A percentile compares a stretch with the other conserved stretches of the same genome.
These are phyloP conservation scores for Drosophila saltans DNA, from an alignment of 1,140 invertebrate genomes.

Conservation along the genomic window DNA sequence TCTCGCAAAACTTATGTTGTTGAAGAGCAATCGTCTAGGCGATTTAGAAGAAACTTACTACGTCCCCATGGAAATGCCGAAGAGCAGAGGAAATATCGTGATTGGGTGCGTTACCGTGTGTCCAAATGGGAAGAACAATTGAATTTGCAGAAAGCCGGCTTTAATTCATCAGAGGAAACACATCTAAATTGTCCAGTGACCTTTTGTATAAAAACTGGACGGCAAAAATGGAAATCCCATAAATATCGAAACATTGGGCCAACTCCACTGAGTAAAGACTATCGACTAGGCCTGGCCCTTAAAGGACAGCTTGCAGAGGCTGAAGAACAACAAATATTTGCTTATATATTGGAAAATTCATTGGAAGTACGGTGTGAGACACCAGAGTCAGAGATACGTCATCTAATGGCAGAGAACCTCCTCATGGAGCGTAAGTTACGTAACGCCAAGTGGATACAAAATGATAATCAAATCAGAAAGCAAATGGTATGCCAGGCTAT, in stretches of 20 bases:
- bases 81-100: background rate
- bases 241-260: background rate
- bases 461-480: background rate
- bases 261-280: background rate
- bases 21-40: background rate
- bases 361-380: background rate
- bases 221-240: background rate
- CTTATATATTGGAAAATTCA: background rate
- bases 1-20: background rate
- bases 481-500: background rate
- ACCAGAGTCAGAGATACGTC: background rate
- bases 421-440: slow-evolving; percentile 13
- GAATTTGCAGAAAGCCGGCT: background rate
- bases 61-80: background rate
- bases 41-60: background rate
- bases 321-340: background rate
- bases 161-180: background rate
- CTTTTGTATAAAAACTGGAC: slow-evolving; percentile 2
- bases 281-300: background rate
- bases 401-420: slow-evolving; percentile 9
- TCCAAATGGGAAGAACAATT: background rate
- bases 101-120: background rate
- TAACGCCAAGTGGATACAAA: background rate
- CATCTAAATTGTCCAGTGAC: background rate
- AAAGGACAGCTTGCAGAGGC: background rate